Base-by-base conservation (phyloP, 2,888 invertebrate genomes). In the Nebria brevicollis region DNA sequence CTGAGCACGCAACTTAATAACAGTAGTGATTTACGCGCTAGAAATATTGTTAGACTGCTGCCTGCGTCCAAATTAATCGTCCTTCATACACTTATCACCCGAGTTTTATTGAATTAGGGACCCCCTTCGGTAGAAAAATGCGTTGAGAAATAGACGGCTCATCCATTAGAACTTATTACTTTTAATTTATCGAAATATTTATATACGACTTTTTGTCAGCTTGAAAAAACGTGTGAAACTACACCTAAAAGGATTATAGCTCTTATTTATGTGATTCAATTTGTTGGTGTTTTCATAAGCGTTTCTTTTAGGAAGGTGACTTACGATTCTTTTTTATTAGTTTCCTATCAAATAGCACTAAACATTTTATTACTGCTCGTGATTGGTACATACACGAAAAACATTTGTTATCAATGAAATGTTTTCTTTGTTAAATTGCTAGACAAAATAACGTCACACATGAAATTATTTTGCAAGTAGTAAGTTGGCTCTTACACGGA, bases 141-240 rank as follows among this genome's bases (percentile, higher is more conserved):
- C 66, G 41, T n/a, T 64, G 7, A 34, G 4, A 54, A 13, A 72
- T 64, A 73, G 73, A 15, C 78, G 66, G 54, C 20, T 66, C 72
- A 78, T 78, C 78, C 74, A 79, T 79, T 79, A 73, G 64, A 79
- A 43, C 68, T 66, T 68, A 79, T 79, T 78, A 78, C 65, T 73
- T 74, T 79, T 79, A 79, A 79, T 79, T 79, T 74, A 74, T 79
- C 79, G 68, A 80, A 80, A 75, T 75, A 80, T 75, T 75, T 80
- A 80, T 75, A 73, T 11, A 15, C 68, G 68, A 25, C 41, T 74
- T 74, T 79, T 34, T 72, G 64, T 72, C 54, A 72, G 43, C 10
- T 13, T 8, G 34, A 34, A 65, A 64, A n/a, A 79, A 79, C 79
- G 74, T 79, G 79, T 79, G 75, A 79, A 74, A 68, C 43, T 73